These are phyloP conservation scores for Apistogramma diplotaenia DNA, from an alignment of 2,113 vertebrate genomes.

Conservation along the genomic window DNA sequence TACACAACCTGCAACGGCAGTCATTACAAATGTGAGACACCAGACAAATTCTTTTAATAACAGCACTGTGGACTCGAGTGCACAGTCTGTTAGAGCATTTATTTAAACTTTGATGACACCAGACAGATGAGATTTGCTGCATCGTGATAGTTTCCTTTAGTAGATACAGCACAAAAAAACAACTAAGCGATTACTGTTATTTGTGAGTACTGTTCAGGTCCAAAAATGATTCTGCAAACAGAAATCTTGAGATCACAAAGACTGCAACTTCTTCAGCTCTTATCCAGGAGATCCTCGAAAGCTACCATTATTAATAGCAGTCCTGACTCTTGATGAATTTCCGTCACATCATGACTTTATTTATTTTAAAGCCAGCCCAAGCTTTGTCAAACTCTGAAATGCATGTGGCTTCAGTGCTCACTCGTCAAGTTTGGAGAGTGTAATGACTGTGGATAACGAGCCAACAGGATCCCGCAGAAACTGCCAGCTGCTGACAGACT, in stretches of 20 bases:
- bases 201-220: neutral
- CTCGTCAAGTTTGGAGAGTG: neutral
- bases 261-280: neutral
- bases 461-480: constrained; percentile 8
- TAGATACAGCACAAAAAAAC: neutral
- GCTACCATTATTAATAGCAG: neutral
- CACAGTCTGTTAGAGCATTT: neutral
- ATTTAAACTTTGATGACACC: neutral
- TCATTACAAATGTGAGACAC: neutral
- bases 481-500: constrained; percentile 14
- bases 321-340: neutral
- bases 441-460: constrained; percentile 10
- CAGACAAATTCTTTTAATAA: neutral
- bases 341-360: neutral
- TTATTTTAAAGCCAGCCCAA: neutral
- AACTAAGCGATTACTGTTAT: neutral
- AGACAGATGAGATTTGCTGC: neutral
- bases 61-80: fast-evolving
- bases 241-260: neutral
- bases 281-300: neutral
- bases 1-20: neutral
- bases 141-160: neutral
- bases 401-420: neutral
- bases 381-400: constrained; percentile 14
- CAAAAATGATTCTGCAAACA: neutral